phyloP scores from a whole-genome alignment of 2,888 invertebrate genomes.

The Ectemnius lituratus region DNA sequence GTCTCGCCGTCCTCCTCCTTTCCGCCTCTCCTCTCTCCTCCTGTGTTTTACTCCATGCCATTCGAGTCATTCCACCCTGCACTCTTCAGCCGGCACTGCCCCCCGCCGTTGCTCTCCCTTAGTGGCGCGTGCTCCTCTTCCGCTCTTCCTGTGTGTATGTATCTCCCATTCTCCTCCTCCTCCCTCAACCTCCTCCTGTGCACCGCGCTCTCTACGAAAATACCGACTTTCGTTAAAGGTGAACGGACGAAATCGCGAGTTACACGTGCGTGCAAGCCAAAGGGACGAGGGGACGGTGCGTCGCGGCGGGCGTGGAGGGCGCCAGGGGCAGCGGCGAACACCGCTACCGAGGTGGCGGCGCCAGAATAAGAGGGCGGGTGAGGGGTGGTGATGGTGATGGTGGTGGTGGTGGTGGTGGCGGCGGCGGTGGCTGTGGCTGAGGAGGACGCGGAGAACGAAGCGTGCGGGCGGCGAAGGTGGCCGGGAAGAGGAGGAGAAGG shows the following conservation, averaged over 20 bases:
- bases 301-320: slow-evolving; percentile 45
- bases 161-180: slow-evolving; percentile 16
- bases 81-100: too few species aligned
- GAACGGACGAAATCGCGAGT: slow-evolving; percentile 64
- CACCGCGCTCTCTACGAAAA: slow-evolving; percentile 48
- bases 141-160: slow-evolving; percentile 28
- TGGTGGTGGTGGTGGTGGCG: slow-evolving; percentile 10
- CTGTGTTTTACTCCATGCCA: slow-evolving; percentile 2
- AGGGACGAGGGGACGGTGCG: slow-evolving; percentile 40
- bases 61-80: too few species aligned
- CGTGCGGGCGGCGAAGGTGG: slow-evolving; percentile 1
- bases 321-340: not conserved
- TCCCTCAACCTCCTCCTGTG: too few species aligned
- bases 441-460: not conserved
- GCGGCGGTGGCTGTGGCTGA: not conserved
- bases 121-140: slow-evolving; percentile 18
- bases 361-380: slow-evolving; percentile 18
- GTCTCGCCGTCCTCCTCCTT: not conserved
- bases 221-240: slow-evolving; percentile 66
- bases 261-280: slow-evolving; percentile 61
- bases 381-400: not conserved
- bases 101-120: not conserved
- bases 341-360: not conserved
- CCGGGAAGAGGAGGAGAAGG: slow-evolving; percentile 20
- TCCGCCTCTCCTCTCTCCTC: slow-evolving; percentile 4